These are phyloP conservation scores for Ramazzottius varieornatus DNA, from an alignment of 2,888 invertebrate genomes.

Conservation along the genomic window DNA sequence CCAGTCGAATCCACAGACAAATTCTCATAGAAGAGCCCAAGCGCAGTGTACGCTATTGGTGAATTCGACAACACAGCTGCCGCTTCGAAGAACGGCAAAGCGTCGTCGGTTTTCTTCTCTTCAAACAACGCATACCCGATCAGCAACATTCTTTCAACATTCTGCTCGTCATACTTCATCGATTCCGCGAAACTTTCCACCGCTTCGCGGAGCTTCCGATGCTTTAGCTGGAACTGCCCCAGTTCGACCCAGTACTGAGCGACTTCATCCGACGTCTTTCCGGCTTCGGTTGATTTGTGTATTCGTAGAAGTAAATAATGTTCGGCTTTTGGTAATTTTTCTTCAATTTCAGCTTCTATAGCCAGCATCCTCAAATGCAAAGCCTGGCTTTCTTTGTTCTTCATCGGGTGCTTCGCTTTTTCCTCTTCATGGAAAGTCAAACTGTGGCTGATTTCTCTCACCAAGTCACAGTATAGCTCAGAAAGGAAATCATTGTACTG, in stretches of 20 bases:
- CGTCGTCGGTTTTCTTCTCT: background rate
- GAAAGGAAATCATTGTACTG: background rate
- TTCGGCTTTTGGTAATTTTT: background rate
- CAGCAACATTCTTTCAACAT: background rate
- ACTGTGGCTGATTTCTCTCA: background rate
- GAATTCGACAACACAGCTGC: background rate
- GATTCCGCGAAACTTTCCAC: background rate
- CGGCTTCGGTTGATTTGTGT: too few relatives aligned
- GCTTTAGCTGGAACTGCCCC: background rate
- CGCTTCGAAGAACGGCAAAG: background rate
- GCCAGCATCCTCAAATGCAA: background rate
- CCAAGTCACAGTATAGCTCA: background rate
- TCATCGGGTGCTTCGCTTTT: too few relatives aligned
- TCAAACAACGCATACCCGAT: background rate
- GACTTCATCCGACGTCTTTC: background rate
- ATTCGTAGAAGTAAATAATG: background rate
- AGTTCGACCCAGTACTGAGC: background rate
- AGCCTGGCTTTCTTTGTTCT: too few relatives aligned
- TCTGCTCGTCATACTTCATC: background rate
- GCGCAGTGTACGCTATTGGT: background rate
- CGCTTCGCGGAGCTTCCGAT: background rate
- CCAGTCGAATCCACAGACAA: background rate
- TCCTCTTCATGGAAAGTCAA: too few relatives aligned
- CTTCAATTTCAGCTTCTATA: background rate
- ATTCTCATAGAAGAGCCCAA: background rate